Evolutionary conservation across 2,797 vertebrate genomes (phyloP).

Genomic region (Chelon labrosus): DNA sequence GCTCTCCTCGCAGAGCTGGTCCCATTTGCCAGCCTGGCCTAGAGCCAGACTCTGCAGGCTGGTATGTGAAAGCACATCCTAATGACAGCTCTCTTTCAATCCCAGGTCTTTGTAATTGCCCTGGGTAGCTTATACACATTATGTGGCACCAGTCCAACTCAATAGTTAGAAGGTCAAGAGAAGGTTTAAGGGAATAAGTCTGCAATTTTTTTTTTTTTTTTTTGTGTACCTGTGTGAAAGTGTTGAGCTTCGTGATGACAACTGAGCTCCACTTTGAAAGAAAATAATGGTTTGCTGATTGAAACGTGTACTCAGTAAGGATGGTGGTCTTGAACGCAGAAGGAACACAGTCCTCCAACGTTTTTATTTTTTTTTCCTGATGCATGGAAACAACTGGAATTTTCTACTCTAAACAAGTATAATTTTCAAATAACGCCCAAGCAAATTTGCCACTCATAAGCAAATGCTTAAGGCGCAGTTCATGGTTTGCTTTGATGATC

Average conservation of each 20-base stretch:
- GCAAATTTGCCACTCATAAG: slow-evolving; percentile 53
- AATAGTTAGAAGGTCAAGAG: slow-evolving; percentile 74
- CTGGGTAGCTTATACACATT: slow-evolving; percentile 88
- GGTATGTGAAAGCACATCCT: slow-evolving; percentile 90
- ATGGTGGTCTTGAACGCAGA: slow-evolving; percentile 12
- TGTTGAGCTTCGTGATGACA: slow-evolving; percentile 44
- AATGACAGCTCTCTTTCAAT: slow-evolving; percentile 91
- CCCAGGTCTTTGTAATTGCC: slow-evolving; percentile 88
- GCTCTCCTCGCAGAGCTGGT: slow-evolving; percentile 84
- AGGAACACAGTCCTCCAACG: background rate
- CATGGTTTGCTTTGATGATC: slow-evolving; percentile 61
- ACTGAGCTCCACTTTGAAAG: slow-evolving; percentile 24
- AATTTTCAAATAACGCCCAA: slow-evolving; percentile 25
- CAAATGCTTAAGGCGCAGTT: slow-evolving; percentile 50
- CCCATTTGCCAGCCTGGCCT: slow-evolving; percentile 88
- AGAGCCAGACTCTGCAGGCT: slow-evolving; percentile 88
- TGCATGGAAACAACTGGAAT: slow-evolving; percentile 10
- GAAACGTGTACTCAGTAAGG: background rate
- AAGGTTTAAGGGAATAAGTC: slow-evolving; percentile 76
- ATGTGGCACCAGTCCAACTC: slow-evolving; percentile 80
- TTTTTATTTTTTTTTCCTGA: background rate
- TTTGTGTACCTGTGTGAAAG: slow-evolving; percentile 7
- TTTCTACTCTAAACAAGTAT: slow-evolving; percentile 17
- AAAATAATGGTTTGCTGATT: slow-evolving; percentile 27
- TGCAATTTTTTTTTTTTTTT: background rate